Evolutionary conservation across 2,797 vertebrate species (phyloP).

Genomic region (Xerus rutilus): DNA sequence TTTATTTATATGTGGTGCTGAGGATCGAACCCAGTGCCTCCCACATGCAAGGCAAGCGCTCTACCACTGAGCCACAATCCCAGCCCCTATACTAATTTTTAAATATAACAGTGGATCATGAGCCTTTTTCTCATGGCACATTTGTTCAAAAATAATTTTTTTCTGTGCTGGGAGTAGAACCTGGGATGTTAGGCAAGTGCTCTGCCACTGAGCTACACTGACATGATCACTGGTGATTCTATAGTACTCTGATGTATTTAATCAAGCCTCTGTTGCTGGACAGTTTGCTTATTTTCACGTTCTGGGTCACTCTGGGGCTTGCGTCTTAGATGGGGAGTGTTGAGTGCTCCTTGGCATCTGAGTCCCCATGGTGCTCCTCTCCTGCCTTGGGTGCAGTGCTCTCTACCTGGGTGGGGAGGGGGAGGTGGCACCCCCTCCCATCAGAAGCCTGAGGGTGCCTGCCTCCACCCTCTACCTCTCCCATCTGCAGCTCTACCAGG

Average conservation of each 20-base stretch:
- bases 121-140: neutral
- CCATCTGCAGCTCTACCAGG: neutral
- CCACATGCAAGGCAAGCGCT: too few relatives aligned
- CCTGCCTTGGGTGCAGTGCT: rapidly evolving
- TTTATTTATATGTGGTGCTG: too few relatives aligned
- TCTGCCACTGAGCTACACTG: too few relatives aligned
- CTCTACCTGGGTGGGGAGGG: neutral
- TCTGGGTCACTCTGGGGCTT: neutral
- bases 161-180: too few relatives aligned
- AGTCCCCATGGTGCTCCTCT: neutral
- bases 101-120: neutral
- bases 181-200: too few relatives aligned
- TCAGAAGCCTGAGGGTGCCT: neutral
- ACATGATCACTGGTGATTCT: neutral
- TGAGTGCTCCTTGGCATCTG: neutral
- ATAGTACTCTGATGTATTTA: neutral
- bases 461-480: neutral
- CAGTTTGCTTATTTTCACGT: neutral
- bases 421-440: too few relatives aligned
- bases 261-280: neutral
- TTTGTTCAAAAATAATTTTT: neutral
- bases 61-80: too few relatives aligned
- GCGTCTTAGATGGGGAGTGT: too few relatives aligned
- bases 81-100: neutral
- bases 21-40: too few relatives aligned